These are phyloP conservation scores for Helleia helle DNA, from an alignment of 2,888 invertebrate genomes.

Conservation along the genomic window DNA sequence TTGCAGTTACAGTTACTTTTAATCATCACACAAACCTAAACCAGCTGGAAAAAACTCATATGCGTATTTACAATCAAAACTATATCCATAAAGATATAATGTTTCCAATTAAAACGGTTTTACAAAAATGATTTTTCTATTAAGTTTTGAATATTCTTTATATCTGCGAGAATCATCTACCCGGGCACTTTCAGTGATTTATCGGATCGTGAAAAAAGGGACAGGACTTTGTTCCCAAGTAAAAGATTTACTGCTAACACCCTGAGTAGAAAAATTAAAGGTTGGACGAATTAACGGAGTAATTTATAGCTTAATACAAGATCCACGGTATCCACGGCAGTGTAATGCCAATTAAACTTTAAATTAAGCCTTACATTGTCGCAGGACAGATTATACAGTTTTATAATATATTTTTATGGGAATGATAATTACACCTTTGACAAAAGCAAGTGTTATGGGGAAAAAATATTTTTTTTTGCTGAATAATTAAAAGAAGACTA, in stretches of 20 bases:
- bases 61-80: too few species aligned
- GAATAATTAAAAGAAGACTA: too few species aligned
- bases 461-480: too few species aligned
- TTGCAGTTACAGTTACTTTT: too few species aligned
- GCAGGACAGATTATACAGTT: too few species aligned
- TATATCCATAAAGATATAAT: too few species aligned
- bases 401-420: too few species aligned
- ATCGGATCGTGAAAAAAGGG: conserved; percentile 24
- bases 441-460: too few species aligned
- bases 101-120: conserved; percentile 12
- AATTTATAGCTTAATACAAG: conserved; percentile 7
- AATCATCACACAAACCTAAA: too few species aligned
- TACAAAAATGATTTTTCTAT: conserved; percentile 21
- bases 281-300: conserved; percentile 6
- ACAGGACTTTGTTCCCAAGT: conserved; percentile 30
- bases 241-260: conserved; percentile 31
- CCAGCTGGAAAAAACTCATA: too few species aligned
- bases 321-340: background rate
- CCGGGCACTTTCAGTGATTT: conserved; percentile 28
- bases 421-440: too few species aligned
- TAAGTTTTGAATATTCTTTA: conserved; percentile 25
- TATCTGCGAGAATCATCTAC: conserved; percentile 27
- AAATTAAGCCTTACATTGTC: background rate
- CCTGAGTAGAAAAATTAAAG: conserved; percentile 14
- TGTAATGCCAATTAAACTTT: conserved; percentile 1